Evolutionary conservation across 1,140 invertebrate genomes (phyloP).

Genomic region (Drosophila rhopaloa): DNA sequence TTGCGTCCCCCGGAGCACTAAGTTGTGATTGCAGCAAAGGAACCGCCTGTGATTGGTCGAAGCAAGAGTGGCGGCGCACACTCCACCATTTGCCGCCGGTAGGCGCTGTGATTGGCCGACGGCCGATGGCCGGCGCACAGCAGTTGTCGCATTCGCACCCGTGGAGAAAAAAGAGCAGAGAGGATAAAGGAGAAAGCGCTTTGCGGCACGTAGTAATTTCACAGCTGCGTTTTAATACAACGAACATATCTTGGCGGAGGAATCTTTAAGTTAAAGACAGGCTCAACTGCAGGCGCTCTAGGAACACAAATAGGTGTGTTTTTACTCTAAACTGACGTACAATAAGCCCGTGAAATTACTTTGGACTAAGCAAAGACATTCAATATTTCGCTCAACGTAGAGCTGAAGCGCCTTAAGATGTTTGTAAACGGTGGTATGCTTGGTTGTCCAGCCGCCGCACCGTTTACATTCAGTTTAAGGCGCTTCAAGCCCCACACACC

Average conservation of each 20-base stretch:
- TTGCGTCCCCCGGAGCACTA: conserved; percentile 6
- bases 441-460: not conserved
- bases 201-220: not conserved
- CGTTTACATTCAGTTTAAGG: not conserved
- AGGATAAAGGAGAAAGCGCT: not conserved
- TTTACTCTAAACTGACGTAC: not conserved
- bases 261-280: not conserved
- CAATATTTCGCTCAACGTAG: too few relatives aligned
- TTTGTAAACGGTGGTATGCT: not conserved
- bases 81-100: conserved; percentile 20
- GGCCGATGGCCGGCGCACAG: not conserved
- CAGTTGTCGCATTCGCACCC: conserved; percentile 28
- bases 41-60: conserved; percentile 47
- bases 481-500: not conserved
- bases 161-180: not conserved
- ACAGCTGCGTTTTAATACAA: not conserved
- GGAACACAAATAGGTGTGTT: not conserved
- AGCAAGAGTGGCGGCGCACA: not conserved
- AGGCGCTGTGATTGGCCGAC: conserved; percentile 46
- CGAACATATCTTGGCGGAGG: not conserved
- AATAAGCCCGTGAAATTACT: too few relatives aligned
- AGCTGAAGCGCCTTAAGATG: not conserved
- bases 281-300: not conserved
- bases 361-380: too few relatives aligned
- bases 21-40: conserved; percentile 3